Conservation (phyloP, 2,888 invertebrate genomes). For the Augiades crinisus region DNA sequence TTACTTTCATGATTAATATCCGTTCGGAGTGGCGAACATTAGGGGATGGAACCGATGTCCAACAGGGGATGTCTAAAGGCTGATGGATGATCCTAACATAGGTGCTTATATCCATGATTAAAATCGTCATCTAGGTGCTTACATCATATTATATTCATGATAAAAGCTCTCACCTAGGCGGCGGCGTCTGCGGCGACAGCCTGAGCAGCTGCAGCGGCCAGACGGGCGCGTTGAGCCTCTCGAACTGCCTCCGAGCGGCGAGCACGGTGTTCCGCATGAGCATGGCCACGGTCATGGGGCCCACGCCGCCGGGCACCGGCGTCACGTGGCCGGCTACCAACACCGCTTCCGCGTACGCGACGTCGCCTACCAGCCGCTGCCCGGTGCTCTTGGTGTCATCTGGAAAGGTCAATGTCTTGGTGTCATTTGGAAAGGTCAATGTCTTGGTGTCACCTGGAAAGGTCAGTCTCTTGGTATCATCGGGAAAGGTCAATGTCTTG, state of each 20-base stretch:
- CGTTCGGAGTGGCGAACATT: too few species aligned
- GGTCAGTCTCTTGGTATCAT: background rate
- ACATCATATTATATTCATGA: background rate
- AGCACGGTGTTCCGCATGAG: constrained; percentile 96
- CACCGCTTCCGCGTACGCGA: constrained; percentile 90
- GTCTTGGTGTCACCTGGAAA: constrained; percentile 43
- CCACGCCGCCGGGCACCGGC: constrained; percentile 98
- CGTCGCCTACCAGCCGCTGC: constrained; percentile 96
- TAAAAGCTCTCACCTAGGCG: constrained; percentile 86
- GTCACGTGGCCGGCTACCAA: constrained; percentile 93
- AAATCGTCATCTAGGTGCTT: background rate
- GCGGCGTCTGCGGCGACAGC: constrained; percentile 84
- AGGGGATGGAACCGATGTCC: too few species aligned
- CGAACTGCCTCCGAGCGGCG: constrained; percentile 86
- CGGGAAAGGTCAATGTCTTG: constrained; percentile 44
- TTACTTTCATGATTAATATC: too few species aligned
- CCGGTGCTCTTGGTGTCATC: constrained; percentile 90
- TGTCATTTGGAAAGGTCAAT: constrained; percentile 43
- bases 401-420: constrained; percentile 44
- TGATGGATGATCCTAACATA: too few species aligned
- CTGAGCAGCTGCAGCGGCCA: constrained; percentile 89
- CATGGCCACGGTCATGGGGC: constrained; percentile 99
- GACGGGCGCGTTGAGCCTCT: constrained; percentile 75
- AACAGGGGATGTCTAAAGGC: too few species aligned
- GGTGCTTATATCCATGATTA: too few species aligned